A percentile compares a stretch with the other conserved stretches of the same genome.
Conservation (phyloP, 2,888 invertebrate genomes). For the Cantharis flavilabris region DNA sequence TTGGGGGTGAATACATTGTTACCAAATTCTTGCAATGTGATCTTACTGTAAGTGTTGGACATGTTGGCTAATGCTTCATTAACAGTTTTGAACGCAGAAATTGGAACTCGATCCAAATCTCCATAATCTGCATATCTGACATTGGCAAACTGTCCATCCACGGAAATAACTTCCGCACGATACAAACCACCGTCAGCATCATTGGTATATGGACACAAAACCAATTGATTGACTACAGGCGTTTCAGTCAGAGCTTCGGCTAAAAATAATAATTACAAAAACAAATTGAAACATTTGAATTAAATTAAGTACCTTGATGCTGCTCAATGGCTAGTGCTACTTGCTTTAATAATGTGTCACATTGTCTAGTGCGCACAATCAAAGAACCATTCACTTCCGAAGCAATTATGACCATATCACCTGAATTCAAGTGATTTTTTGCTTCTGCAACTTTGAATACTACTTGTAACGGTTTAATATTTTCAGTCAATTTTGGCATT, state of each 20-base stretch:
- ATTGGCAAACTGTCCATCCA: constrained; percentile 30
- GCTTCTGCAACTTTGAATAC: not conserved
- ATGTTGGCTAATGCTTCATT: constrained; percentile 36
- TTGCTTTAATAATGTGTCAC: constrained; percentile 31
- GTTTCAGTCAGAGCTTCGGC: constrained; percentile 28
- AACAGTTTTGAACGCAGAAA: constrained; percentile 40
- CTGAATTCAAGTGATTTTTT: constrained; percentile 5
- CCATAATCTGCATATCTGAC: constrained; percentile 44
- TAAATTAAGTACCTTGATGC: constrained; percentile 16
- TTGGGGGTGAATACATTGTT: constrained; percentile 15
- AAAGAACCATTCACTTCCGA: constrained; percentile 33
- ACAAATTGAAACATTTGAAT: not conserved
- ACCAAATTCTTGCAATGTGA: constrained; percentile 32
- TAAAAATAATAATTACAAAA: constrained; percentile 24
- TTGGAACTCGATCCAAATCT: constrained; percentile 35
- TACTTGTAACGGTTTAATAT: not conserved
- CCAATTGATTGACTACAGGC: constrained; percentile 41
- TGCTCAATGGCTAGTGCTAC: constrained; percentile 28
- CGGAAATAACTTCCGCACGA: constrained; percentile 38
- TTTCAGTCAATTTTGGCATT: not conserved
- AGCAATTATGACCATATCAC: constrained; percentile 36
- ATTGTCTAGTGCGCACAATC: constrained; percentile 41
- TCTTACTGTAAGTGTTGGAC: constrained; percentile 33
- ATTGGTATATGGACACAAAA: constrained; percentile 32
- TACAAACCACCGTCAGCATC: constrained; percentile 34